phyloP scores from a whole-genome alignment of 1,140 invertebrate species.

The Bombus polaris region DNA sequence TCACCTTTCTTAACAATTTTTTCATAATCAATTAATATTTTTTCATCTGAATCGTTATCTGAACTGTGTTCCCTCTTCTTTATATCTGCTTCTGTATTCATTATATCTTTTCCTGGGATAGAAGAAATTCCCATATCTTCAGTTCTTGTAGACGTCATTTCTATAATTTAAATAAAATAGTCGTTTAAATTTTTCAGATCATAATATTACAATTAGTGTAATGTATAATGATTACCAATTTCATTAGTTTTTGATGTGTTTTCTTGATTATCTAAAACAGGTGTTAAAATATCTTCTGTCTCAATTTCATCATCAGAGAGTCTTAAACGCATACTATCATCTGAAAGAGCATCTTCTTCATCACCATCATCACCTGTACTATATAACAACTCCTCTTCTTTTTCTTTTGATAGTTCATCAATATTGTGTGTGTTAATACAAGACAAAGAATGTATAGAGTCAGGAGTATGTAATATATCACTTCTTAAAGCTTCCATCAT shows the following conservation, averaged over 20 bases:
- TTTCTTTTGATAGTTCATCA: slow-evolving; percentile 70
- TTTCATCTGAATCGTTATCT: slow-evolving; percentile 53
- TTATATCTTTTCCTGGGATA: slow-evolving; percentile 2
- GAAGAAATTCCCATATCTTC: background rate
- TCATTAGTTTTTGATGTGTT: slow-evolving; percentile 10
- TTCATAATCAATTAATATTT: slow-evolving; percentile 36
- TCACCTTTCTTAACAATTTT: slow-evolving; percentile 4
- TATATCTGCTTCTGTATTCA: background rate
- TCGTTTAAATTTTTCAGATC: background rate
- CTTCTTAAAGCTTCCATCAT: slow-evolving; percentile 76
- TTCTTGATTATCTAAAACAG: slow-evolving; percentile 12
- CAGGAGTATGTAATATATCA: slow-evolving; percentile 66
- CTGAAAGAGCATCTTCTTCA: slow-evolving; percentile 76
- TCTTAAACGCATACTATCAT: slow-evolving; percentile 78
- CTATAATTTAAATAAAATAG: slow-evolving; percentile 42
- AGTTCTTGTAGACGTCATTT: slow-evolving; percentile 3
- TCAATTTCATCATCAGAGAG: slow-evolving; percentile 76
- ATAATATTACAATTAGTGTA: background rate
- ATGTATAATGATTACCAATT: slow-evolving; percentile 28
- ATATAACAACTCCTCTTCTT: slow-evolving; percentile 73
- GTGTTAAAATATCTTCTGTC: slow-evolving; percentile 41
- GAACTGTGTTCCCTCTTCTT: background rate
- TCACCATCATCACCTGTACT: slow-evolving; percentile 73
- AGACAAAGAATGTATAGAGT: slow-evolving; percentile 63
- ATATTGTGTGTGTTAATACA: slow-evolving; percentile 55